Base-by-base conservation (phyloP, 2,888 invertebrate species). In the Phragmatobia fuliginosa region DNA sequence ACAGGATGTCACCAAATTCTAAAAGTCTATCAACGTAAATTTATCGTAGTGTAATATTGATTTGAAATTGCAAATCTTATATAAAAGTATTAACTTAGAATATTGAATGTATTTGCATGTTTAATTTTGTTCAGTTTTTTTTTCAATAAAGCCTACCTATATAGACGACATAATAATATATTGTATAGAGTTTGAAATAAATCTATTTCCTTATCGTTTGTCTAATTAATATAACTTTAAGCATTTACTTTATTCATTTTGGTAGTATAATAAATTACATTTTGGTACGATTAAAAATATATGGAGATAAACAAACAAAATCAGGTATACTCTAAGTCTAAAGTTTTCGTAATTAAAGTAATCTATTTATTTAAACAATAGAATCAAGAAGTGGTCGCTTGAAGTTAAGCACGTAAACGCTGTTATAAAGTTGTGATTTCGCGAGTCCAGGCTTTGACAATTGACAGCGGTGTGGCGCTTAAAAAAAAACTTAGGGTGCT, bases 331-430 rank as follows among this genome's bases (percentile, higher is more conserved):
- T 28, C 21, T n/a, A n/a, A n/a, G 28, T 38, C n/a, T 32, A n/a
- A 63, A 49, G 3, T 25, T 41, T 28, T 62, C 14, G 52, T 25
- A 52, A 11, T 52, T 5, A 52, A 25, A 52, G 25, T 25, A n/a
- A 56, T 56, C 1, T 77, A 68, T 72, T 62, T 63, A 49, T 52
- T 45, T 14, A 21, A n/a, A 68, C 21, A 32, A 41, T n/a, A 21
- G 10, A 31, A 31, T 62, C 31, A 32, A 75, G 70, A 74, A 36
- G 65, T 74, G 77, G 76, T 74, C 78, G 73, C 74, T 84, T 76
- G 71, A 64, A 78, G 74, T 73, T 64, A 75, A 70, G 84, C 85
- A 88, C 90, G 89, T 85, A 87, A 85, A 86, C 90, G 90, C 85
- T 85, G 49, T 63, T 65, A 79, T 73, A 73, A 77, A 81, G 79